Conservation (phyloP, 2,888 invertebrate genomes). For the Bellardia bayeri region DNA sequence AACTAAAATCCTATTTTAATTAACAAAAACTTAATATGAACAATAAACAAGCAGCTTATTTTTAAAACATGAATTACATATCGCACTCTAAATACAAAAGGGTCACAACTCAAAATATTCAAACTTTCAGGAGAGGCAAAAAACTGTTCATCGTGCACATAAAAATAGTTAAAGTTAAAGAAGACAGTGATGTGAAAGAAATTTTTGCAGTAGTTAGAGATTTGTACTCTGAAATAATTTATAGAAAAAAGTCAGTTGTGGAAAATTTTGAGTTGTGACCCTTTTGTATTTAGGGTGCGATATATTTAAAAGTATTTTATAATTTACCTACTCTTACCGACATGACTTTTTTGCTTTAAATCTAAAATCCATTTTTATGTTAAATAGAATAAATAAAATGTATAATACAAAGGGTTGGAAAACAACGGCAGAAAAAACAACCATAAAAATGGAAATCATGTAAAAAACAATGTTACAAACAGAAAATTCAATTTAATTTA, state of each 20-base stretch:
- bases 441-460: conserved; percentile 23
- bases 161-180: too few species aligned
- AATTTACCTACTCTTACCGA: not conserved
- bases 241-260: too few species aligned
- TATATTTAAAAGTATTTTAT: not conserved
- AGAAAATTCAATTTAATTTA: conserved; percentile 71
- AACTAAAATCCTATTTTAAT: not conserved
- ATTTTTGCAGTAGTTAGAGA: too few species aligned
- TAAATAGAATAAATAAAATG: conserved; percentile 40
- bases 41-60: not conserved
- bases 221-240: too few species aligned
- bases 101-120: too few species aligned
- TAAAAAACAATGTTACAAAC: conserved; percentile 53
- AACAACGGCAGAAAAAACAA: not conserved
- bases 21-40: not conserved
- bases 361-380: conserved; percentile 34
- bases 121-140: too few species aligned
- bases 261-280: too few species aligned
- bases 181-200: too few species aligned
- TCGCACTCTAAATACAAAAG: not conserved
- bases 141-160: too few species aligned
- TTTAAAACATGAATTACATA: not conserved
- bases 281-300: too few species aligned
- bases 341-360: conserved; percentile 5
- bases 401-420: not conserved